These are phyloP conservation scores for Leptopilina boulardi DNA, from an alignment of 1,140 invertebrate species.

Conservation along the genomic window DNA sequence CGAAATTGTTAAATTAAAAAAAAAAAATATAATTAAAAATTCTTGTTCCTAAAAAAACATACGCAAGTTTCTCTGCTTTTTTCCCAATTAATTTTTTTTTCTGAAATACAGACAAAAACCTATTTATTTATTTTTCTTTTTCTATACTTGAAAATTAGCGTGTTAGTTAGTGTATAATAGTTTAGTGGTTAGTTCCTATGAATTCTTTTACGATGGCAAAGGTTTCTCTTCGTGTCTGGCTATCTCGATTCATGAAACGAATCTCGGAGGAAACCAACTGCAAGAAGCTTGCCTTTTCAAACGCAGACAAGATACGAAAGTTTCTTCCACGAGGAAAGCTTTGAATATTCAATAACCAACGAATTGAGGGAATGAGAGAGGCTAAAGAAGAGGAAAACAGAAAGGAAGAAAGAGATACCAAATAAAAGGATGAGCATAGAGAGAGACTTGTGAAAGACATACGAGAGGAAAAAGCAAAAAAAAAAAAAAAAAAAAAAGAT, in stretches of 20 bases:
- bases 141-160: no score
- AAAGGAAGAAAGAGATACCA: background rate
- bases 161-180: background rate
- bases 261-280: background rate
- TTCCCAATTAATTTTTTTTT: no score
- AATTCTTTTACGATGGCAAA: background rate
- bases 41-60: no score
- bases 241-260: constrained; percentile 1
- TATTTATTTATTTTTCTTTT: no score
- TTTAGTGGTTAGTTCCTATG: background rate
- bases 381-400: background rate
- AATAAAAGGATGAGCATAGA: background rate
- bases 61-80: no score
- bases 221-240: background rate
- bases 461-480: background rate
- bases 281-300: constrained; percentile 1
- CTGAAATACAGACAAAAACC: no score
- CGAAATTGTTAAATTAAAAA: no score
- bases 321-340: constrained; percentile 1
- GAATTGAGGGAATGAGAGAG: background rate
- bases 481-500: background rate
- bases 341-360: constrained; percentile 2
- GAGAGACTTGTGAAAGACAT: background rate
- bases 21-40: no score
- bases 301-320: background rate